Conservation (phyloP, 2,797 vertebrate species). For the Notolabrus celidotus region DNA sequence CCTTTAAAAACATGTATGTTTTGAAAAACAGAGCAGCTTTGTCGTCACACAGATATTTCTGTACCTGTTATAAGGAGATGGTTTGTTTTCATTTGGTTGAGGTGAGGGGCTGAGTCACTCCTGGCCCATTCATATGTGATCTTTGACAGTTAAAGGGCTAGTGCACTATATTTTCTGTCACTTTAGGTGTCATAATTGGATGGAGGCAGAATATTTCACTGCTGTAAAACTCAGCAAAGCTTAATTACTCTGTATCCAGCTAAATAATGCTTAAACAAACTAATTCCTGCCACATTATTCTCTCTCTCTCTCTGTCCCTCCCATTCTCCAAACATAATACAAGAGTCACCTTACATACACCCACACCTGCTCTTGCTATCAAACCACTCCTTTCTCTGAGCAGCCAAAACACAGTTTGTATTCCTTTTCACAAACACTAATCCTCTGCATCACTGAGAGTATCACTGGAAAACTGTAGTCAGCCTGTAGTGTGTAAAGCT, state of each 20-base stretch:
- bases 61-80: background rate
- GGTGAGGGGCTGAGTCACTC: background rate
- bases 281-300: background rate
- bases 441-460: background rate
- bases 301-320: background rate
- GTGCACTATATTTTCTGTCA: too few relatives aligned
- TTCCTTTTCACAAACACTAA: background rate
- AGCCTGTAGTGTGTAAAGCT: too few relatives aligned
- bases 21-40: conserved; percentile 3
- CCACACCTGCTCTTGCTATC: background rate
- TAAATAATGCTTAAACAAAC: background rate
- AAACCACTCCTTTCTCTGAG: background rate
- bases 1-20: background rate
- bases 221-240: background rate
- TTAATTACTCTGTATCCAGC: background rate
- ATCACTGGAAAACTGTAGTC: background rate
- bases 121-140: too few relatives aligned
- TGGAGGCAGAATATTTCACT: too few relatives aligned
- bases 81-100: background rate
- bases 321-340: background rate
- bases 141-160: too few relatives aligned
- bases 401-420: background rate
- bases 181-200: too few relatives aligned
- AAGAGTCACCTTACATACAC: background rate
- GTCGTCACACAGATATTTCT: background rate